These are phyloP conservation scores for Belonocnema kinseyi DNA, from an alignment of 1,140 invertebrate genomes.

Conservation along the genomic window DNA sequence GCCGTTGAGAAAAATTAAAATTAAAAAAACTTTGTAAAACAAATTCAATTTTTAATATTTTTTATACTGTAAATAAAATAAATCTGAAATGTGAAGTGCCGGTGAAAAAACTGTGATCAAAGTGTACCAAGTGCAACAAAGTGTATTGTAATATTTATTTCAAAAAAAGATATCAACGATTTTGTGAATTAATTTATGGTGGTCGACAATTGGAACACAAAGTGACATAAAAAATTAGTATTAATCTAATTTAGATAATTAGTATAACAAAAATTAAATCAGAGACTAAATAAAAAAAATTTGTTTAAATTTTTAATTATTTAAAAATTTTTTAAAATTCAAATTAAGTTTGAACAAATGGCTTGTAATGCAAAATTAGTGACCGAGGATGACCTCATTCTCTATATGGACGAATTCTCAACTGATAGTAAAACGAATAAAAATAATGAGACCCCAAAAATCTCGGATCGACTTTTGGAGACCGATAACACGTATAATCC, in stretches of 20 bases:
- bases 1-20: neutral
- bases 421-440: neutral
- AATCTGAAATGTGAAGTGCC: neutral
- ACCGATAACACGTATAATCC: conserved; percentile 58
- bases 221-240: neutral
- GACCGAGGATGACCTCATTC: conserved; percentile 36
- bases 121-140: too few species aligned
- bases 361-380: conserved; percentile 17
- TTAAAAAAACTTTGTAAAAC: neutral
- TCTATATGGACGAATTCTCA: conserved; percentile 50
- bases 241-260: too few species aligned
- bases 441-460: neutral
- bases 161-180: neutral
- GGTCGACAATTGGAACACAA: neutral
- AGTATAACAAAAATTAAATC: neutral
- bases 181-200: too few species aligned
- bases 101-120: conserved; percentile 4
- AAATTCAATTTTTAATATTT: neutral
- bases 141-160: neutral
- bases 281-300: neutral
- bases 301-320: neutral
- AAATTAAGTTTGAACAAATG: neutral
- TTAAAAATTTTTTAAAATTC: neutral
- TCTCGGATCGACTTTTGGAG: conserved; percentile 48
- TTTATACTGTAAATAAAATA: neutral